phyloP scores from a whole-genome alignment of 2,797 vertebrate species.

The Loriculus beryllinus region DNA sequence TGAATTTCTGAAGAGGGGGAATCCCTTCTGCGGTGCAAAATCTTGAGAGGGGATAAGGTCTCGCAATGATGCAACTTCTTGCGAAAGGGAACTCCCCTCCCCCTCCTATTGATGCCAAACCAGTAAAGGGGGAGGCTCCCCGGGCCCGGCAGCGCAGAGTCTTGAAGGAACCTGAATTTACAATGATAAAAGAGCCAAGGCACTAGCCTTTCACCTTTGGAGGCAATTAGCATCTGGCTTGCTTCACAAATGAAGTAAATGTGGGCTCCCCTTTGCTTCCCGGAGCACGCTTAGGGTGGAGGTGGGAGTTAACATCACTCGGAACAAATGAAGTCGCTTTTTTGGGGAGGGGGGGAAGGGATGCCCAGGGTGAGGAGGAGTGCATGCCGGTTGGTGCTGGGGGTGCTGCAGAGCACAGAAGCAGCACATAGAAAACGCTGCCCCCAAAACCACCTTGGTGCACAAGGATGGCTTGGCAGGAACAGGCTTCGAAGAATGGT shows the following conservation, averaged over 20 bases:
- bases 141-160: conserved; percentile 28
- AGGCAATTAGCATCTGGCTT: conserved; percentile 69
- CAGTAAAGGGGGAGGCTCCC: conserved; percentile 48
- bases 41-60: conserved; percentile 56
- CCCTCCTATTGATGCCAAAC: conserved; percentile 59
- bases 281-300: conserved; percentile 39
- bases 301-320: conserved; percentile 34
- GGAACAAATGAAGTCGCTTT: conserved; percentile 14
- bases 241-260: conserved; percentile 55
- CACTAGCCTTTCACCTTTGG: conserved; percentile 64
- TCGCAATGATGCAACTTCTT: conserved; percentile 61
- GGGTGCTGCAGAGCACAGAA: neutral
- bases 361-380: neutral
- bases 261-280: conserved; percentile 63
- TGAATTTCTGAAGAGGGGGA: conserved; percentile 59
- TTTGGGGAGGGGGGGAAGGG: neutral
- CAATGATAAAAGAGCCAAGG: conserved; percentile 63
- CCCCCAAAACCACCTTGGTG: neutral
- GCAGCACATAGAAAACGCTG: neutral
- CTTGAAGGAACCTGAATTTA: conserved; percentile 61
- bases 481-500: neutral
- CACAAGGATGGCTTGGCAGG: neutral
- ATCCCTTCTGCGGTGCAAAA: conserved; percentile 53
- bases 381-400: neutral
- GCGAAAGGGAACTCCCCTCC: conserved; percentile 66